phyloP scores from a whole-genome alignment of 2,113 vertebrate species.

The Hippopotamus amphibius region DNA sequence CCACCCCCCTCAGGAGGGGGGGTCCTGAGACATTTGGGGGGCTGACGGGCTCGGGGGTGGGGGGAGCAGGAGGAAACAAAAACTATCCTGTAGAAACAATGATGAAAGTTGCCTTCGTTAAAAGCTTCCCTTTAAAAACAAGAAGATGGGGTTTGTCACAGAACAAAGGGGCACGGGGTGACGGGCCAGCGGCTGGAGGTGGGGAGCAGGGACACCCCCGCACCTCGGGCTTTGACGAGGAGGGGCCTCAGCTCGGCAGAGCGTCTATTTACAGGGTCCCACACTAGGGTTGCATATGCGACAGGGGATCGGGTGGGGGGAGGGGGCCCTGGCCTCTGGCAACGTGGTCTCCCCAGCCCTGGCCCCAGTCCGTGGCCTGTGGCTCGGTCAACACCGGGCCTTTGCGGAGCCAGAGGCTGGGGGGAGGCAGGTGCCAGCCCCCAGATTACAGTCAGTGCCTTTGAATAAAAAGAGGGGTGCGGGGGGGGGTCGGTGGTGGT shows the following conservation, averaged over 20 bases:
- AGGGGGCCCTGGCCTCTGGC: slow-evolving; percentile 41
- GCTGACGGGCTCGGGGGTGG: background rate
- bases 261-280: slow-evolving; percentile 35
- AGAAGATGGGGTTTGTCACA: background rate
- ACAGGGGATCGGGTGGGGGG: background rate
- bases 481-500: too few species aligned
- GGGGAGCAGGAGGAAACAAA: background rate
- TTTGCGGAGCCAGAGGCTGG: slow-evolving; percentile 58
- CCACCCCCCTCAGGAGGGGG: slow-evolving; percentile 52
- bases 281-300: slow-evolving; percentile 53
- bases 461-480: slow-evolving; percentile 75
- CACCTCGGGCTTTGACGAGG: background rate
- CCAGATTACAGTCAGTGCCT: slow-evolving; percentile 82
- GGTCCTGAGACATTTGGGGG: slow-evolving; percentile 77
- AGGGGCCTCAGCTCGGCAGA: background rate
- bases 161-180: background rate
- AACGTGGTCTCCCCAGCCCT: slow-evolving; percentile 26
- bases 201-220: background rate
- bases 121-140: slow-evolving; percentile 78
- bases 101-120: slow-evolving; percentile 57
- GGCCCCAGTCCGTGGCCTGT: slow-evolving; percentile 75
- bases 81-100: background rate
- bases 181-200: background rate
- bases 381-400: slow-evolving; percentile 69
- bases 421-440: slow-evolving; percentile 57